These are phyloP conservation scores for Erebia aethiops DNA, from an alignment of 2,888 invertebrate genomes.

Conservation along the genomic window DNA sequence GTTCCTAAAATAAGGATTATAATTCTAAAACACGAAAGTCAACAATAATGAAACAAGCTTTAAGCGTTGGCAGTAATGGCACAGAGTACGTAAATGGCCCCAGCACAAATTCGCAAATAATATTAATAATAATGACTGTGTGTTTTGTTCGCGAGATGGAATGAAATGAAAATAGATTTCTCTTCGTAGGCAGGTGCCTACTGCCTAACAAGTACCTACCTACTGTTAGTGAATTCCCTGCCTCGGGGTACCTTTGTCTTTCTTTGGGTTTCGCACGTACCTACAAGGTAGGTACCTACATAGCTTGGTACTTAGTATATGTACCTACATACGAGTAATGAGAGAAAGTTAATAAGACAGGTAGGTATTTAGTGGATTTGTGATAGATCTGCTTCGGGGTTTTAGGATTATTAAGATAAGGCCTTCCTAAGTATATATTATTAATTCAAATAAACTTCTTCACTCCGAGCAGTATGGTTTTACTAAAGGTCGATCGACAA, in stretches of 20 bases:
- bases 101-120: constrained; percentile 2
- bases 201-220: neutral
- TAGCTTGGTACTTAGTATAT: neutral
- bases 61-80: no score
- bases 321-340: neutral
- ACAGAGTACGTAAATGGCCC: no score
- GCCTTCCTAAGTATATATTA: no score
- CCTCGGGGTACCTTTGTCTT: constrained; percentile 4
- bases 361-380: neutral
- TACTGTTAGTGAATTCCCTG: neutral
- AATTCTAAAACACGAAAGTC: no score
- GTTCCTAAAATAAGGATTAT: neutral
- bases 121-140: constrained; percentile 10
- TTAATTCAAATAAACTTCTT: no score
- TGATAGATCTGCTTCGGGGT: neutral
- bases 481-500: no score
- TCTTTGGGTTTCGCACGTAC: neutral
- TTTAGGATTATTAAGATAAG: no score
- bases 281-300: neutral
- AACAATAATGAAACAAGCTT: no score
- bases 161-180: constrained; percentile 17
- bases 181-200: neutral
- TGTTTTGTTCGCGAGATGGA: neutral
- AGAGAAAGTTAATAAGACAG: neutral
- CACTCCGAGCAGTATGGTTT: no score